Percentiles rank a stretch among this genome's conserved stretches.
Conservation (phyloP, 1,140 invertebrate genomes). For the Scaptomyza montana region DNA sequence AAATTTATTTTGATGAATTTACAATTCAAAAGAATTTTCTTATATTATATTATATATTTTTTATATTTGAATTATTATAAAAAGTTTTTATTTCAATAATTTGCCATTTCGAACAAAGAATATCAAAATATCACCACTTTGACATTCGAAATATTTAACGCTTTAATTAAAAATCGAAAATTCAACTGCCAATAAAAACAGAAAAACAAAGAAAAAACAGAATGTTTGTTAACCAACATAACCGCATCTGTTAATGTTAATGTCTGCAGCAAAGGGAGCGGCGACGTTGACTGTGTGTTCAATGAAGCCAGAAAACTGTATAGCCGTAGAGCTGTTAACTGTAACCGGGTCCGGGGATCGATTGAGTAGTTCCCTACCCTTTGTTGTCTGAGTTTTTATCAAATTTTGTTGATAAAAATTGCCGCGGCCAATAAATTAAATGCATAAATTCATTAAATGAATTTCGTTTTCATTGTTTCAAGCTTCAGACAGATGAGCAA, state of each 20-base stretch:
- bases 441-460: conserved; percentile 82
- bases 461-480: conserved; percentile 77
- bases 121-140: no score
- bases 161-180: conserved; percentile 79
- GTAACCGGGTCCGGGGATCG: background rate
- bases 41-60: no score
- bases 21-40: no score
- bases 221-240: conserved; percentile 75
- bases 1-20: no score
- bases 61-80: no score
- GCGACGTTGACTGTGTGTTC: conserved; percentile 48
- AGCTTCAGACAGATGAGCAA: conserved; percentile 5
- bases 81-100: no score
- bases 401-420: conserved; percentile 73
- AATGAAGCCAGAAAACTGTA: conserved; percentile 49
- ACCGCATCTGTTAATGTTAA: conserved; percentile 80
- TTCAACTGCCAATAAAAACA: conserved; percentile 72
- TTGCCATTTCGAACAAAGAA: no score
- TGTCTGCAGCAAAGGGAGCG: conserved; percentile 60
- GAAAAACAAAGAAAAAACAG: conserved; percentile 50
- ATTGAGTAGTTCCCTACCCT: background rate
- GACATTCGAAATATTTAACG: conserved; percentile 63
- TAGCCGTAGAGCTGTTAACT: conserved; percentile 17
- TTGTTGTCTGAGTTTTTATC: conserved; percentile 51
- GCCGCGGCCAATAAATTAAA: conserved; percentile 77